Conservation (phyloP, 2,888 invertebrate species). For the Apocheima hispidaria region DNA sequence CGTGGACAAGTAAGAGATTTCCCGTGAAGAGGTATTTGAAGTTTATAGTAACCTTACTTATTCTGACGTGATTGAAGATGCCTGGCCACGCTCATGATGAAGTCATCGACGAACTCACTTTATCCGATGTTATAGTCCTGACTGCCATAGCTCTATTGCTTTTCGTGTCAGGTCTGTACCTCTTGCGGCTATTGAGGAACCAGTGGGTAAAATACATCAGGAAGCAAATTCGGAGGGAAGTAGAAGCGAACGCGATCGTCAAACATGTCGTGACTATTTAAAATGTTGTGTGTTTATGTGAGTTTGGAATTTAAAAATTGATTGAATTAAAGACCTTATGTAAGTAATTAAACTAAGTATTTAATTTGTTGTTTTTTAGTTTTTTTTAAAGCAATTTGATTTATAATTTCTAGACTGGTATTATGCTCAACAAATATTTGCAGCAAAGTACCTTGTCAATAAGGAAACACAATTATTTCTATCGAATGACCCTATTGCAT, state of each 20-base stretch:
- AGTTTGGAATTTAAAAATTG: neutral
- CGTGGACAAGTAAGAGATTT: no score
- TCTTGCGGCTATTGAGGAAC: slow-evolving; percentile 52
- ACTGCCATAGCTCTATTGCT: slow-evolving; percentile 51
- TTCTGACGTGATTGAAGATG: slow-evolving; percentile 35
- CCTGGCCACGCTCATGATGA: slow-evolving; percentile 63
- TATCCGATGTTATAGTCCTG: slow-evolving; percentile 57
- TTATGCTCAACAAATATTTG: neutral
- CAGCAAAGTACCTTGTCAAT: neutral
- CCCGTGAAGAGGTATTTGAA: neutral
- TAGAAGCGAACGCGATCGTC: neutral
- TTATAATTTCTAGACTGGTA: neutral
- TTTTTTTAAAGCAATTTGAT: neutral
- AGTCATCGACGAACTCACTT: slow-evolving; percentile 56
- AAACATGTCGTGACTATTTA: slow-evolving; percentile 18
- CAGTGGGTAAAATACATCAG: slow-evolving; percentile 52
- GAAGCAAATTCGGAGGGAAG: slow-evolving; percentile 53
- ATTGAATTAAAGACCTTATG: neutral
- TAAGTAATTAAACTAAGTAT: neutral
- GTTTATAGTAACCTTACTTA: neutral
- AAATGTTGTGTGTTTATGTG: neutral
- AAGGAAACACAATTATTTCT: slow-evolving; percentile 31
- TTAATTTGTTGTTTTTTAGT: neutral
- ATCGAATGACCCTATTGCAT: slow-evolving; percentile 24
- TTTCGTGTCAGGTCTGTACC: slow-evolving; percentile 47